Conservation (phyloP, 2,888 invertebrate genomes). For the Iselma pallidipennis region DNA sequence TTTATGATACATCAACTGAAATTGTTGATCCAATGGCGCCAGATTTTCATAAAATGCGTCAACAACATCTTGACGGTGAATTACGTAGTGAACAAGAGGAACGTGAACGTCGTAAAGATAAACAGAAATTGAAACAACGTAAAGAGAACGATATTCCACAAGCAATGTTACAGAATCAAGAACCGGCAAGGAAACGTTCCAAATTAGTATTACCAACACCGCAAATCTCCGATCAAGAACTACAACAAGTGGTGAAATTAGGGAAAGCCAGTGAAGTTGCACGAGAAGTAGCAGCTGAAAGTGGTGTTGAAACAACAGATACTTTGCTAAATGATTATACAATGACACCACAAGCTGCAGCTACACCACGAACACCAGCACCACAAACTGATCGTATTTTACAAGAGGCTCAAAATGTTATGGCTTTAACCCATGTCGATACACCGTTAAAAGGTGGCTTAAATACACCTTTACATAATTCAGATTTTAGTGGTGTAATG, state of each 20-base stretch:
- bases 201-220: slow-evolving; percentile 96
- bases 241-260: slow-evolving; percentile 90
- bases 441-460: slow-evolving; percentile 95
- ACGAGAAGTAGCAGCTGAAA: slow-evolving; percentile 82
- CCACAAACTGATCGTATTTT: slow-evolving; percentile 80
- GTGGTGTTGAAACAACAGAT: slow-evolving; percentile 78
- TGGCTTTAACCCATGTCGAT: slow-evolving; percentile 97
- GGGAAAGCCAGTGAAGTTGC: slow-evolving; percentile 91
- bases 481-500: slow-evolving; percentile 84
- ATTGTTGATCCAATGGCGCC: slow-evolving; percentile 85
- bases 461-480: slow-evolving; percentile 90
- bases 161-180: slow-evolving; percentile 84
- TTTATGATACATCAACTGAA: slow-evolving; percentile 94
- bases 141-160: slow-evolving; percentile 96
- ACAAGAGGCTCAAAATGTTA: slow-evolving; percentile 97
- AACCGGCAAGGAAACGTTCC: slow-evolving; percentile 89
- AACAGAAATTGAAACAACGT: slow-evolving; percentile 90
- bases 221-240: slow-evolving; percentile 92
- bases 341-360: slow-evolving; percentile 69
- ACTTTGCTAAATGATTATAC: slow-evolving; percentile 91
- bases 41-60: slow-evolving; percentile 86
- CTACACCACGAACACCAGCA: slow-evolving; percentile 85
- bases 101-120: slow-evolving; percentile 92
- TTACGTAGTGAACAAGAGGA: slow-evolving; percentile 89
- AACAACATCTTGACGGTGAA: slow-evolving; percentile 93